A percentile compares a stretch with the other conserved stretches of the same genome.
Conservation (phyloP, 2,113 vertebrate species). For the Procavia capensis region DNA sequence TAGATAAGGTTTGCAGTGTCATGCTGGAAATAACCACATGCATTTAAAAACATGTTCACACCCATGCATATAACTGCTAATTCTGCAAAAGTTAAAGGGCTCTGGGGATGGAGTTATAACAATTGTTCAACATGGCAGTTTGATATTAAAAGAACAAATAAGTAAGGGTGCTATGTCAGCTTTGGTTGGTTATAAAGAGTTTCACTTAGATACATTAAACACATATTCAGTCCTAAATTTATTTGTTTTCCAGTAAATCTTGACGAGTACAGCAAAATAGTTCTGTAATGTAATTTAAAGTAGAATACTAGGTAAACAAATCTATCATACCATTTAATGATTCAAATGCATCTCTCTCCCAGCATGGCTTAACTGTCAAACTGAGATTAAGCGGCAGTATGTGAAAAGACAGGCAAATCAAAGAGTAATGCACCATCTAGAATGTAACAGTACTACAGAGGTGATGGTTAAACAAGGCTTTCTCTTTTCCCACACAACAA, state of each 20-base stretch:
- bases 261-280: slow-evolving; percentile 68
- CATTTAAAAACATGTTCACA: slow-evolving; percentile 72
- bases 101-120: slow-evolving; percentile 30
- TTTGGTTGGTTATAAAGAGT: slow-evolving; percentile 69
- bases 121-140: not conserved
- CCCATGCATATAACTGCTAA: slow-evolving; percentile 46
- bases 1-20: slow-evolving; percentile 77
- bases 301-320: slow-evolving; percentile 69
- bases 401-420: slow-evolving; percentile 74
- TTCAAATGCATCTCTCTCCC: slow-evolving; percentile 83
- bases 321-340: slow-evolving; percentile 76
- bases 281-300: slow-evolving; percentile 65
- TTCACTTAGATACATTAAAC: slow-evolving; percentile 64
- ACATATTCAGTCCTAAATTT: slow-evolving; percentile 66
- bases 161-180: slow-evolving; percentile 19
- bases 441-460: slow-evolving; percentile 74
- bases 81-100: slow-evolving; percentile 30
- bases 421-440: slow-evolving; percentile 65
- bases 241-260: slow-evolving; percentile 73
- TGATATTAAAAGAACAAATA: slow-evolving; percentile 25
- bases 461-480: slow-evolving; percentile 63
- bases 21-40: slow-evolving; percentile 84
- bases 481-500: slow-evolving; percentile 64
- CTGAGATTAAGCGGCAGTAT: slow-evolving; percentile 75
- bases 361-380: slow-evolving; percentile 82